These are phyloP conservation scores for Plusia festucae DNA, from an alignment of 2,888 invertebrate species.

Conservation along the genomic window DNA sequence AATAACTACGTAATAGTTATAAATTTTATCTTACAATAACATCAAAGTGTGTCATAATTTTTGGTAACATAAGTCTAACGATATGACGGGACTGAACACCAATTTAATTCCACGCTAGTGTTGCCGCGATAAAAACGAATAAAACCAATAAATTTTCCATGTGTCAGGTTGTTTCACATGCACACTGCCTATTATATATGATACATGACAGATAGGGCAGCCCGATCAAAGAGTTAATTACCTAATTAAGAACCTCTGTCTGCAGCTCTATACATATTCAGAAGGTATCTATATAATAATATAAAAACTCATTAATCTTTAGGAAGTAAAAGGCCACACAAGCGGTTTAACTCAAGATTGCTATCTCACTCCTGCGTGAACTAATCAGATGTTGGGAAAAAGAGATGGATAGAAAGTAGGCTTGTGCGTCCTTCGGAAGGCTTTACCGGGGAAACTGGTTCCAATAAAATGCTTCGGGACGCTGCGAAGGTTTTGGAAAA, in stretches of 20 bases:
- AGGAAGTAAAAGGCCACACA: conserved; percentile 70
- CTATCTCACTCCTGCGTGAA: conserved; percentile 67
- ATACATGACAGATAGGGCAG: conserved; percentile 53
- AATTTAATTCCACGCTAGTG: conserved; percentile 42
- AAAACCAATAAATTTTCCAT: conserved; percentile 46
- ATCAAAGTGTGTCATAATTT: conserved; percentile 52
- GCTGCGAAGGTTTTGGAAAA: conserved; percentile 56
- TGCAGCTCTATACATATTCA: conserved; percentile 65
- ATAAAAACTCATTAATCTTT: conserved; percentile 72
- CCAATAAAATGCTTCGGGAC: conserved; percentile 84
- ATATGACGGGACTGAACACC: conserved; percentile 40
- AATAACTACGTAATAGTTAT: conserved; percentile 24
- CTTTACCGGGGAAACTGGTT: conserved; percentile 84
- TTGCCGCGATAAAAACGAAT: conserved; percentile 38
- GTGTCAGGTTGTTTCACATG: conserved; percentile 44
- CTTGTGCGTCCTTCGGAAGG: conserved; percentile 81
- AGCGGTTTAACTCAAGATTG: conserved; percentile 64
- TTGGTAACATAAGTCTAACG: conserved; percentile 40
- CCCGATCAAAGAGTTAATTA: conserved; percentile 63
- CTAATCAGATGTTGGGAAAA: conserved; percentile 62
- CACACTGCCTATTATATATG: conserved; percentile 41
- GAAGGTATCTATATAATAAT: conserved; percentile 62
- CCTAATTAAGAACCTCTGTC: conserved; percentile 66
- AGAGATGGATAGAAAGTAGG: conserved; percentile 80
- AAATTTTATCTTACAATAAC: conserved; percentile 34